Evolutionary conservation across 37 sponge, comb jelly and placozoan species (phyloP).

Genomic region (Crambe crambe): DNA sequence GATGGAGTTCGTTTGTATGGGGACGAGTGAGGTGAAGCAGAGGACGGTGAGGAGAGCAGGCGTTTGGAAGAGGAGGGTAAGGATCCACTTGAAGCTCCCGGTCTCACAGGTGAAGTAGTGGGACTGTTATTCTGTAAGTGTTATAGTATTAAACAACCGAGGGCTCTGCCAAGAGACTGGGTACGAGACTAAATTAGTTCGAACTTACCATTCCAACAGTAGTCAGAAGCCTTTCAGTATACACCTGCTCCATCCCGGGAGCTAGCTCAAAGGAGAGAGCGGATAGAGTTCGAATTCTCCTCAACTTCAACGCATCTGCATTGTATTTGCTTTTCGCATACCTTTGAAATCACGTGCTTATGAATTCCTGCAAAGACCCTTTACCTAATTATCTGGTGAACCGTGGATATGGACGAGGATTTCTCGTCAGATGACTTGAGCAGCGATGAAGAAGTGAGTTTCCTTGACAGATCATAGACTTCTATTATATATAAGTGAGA

Average conservation of each 20-base stretch:
- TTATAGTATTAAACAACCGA: too few species aligned
- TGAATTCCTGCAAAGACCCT: too few species aligned
- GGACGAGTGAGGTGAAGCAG: not conserved
- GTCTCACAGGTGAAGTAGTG: not conserved
- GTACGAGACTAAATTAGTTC: not conserved
- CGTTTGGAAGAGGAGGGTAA: slow-evolving; percentile 29
- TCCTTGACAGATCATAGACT: not conserved
- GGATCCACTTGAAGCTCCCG: slow-evolving; percentile 20
- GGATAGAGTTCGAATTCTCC: not conserved
- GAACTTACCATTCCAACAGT: slow-evolving; percentile 8
- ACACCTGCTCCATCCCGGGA: not conserved
- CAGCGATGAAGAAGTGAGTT: slow-evolving; percentile 54
- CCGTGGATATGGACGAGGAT: slow-evolving; percentile 4
- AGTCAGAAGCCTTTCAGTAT: not conserved
- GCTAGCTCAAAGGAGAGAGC: not conserved
- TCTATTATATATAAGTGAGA: not conserved
- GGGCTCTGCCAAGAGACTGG: not conserved
- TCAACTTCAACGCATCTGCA: too few species aligned
- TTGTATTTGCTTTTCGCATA: too few species aligned
- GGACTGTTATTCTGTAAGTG: not conserved
- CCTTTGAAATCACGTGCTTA: too few species aligned
- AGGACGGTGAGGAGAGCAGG: too few species aligned
- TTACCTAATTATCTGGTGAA: too few species aligned
- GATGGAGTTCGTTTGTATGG: slow-evolving; percentile 11
- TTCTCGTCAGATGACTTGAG: slow-evolving; percentile 35